Evolutionary conservation across 2,113 vertebrate species (phyloP).

Genomic region (Sturnira hondurensis): DNA sequence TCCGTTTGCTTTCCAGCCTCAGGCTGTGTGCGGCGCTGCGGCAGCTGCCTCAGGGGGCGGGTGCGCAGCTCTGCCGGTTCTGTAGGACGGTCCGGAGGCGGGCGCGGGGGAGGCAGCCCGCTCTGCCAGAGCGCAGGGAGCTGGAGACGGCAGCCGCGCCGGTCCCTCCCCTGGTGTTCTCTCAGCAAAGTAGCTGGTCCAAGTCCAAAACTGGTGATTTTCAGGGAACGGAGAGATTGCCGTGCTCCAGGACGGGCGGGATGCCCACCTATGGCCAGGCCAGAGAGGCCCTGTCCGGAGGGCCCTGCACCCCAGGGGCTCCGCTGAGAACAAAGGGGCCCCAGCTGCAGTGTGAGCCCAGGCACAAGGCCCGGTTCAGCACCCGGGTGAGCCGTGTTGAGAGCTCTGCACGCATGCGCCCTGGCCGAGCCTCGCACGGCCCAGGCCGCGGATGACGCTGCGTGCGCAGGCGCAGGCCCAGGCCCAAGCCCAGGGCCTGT

Average conservation of each 20-base stretch:
- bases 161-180: not conserved
- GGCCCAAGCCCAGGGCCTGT: not conserved
- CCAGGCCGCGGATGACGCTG: accelerated
- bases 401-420: accelerated
- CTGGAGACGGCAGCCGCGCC: not conserved
- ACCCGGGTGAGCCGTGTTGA: too few relatives aligned
- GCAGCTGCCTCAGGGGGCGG: not conserved
- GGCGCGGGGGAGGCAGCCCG: accelerated
- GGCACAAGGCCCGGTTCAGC: too few relatives aligned
- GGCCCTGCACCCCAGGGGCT: not conserved
- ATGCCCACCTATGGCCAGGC: accelerated
- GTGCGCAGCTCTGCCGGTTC: too few relatives aligned
- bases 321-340: accelerated
- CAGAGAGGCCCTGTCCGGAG: not conserved
- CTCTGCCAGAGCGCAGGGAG: not conserved
- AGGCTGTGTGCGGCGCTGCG: accelerated
- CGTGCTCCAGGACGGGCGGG: not conserved
- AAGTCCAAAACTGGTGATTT: too few relatives aligned
- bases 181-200: not conserved
- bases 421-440: accelerated
- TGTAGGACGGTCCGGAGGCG: not conserved
- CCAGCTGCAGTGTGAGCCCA: accelerated
- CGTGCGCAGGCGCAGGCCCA: accelerated
- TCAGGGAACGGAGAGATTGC: accelerated
- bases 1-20: accelerated